Percentiles rank a stretch among this genome's conserved stretches.
Conservation (phyloP, 2,888 invertebrate genomes). For the Epistrophe eligans region DNA sequence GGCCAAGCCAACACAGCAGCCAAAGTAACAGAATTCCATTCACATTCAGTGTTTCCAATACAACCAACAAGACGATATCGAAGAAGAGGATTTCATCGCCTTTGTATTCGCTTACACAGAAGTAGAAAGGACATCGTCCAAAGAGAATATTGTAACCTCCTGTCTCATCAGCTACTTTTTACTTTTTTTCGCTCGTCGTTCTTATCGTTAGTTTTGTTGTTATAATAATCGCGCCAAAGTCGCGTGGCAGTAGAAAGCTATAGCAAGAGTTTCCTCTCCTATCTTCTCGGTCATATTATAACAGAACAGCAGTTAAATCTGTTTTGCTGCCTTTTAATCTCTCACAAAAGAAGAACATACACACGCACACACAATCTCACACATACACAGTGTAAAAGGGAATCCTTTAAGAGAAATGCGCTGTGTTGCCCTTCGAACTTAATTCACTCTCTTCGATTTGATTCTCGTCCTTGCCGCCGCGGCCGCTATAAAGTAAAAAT, state of each 20-base stretch:
- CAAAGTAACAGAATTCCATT: conserved; percentile 64
- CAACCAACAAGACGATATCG: conserved; percentile 33
- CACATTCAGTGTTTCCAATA: conserved; percentile 58
- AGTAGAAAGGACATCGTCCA: conserved; percentile 39
- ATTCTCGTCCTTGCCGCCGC: conserved; percentile 16
- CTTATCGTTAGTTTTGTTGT: conserved; percentile 6
- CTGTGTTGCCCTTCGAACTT: conserved; percentile 41
- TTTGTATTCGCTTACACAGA: conserved; percentile 50
- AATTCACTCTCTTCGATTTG: conserved; percentile 63
- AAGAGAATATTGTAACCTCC: conserved; percentile 39
- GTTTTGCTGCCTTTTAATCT: conserved; percentile 31
- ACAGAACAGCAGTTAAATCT: neutral
- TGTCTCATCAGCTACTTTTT: neutral
- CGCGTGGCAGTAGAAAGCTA: conserved; percentile 49
- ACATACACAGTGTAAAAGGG: conserved; percentile 10
- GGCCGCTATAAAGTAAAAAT: conserved; percentile 24
- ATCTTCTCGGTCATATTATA: conserved; percentile 10
- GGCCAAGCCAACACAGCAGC: conserved; percentile 58
- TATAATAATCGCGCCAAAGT: conserved; percentile 56
- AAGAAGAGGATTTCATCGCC: conserved; percentile 60
- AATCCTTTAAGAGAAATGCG: conserved; percentile 55
- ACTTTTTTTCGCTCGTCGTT: neutral
- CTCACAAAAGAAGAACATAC: conserved; percentile 5
- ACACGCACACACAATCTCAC: conserved; percentile 13
- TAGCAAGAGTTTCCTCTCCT: conserved; percentile 39